Base-by-base conservation (phyloP, 1,140 invertebrate genomes). In the Apis dorsata region DNA sequence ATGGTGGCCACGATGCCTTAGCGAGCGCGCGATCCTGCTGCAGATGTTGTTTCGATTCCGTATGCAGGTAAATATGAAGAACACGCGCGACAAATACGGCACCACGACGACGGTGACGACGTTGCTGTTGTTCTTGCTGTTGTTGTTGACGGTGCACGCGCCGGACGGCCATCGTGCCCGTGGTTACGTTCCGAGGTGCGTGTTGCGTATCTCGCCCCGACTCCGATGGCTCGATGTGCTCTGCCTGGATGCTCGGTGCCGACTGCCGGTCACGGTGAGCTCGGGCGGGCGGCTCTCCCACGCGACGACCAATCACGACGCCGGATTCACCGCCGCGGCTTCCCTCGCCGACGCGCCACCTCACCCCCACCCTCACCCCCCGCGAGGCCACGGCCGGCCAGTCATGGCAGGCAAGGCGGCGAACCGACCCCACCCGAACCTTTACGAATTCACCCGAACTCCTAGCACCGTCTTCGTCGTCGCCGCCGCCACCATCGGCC, bases 251-350 rank as follows among this genome's bases (percentile, higher is more conserved):
- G 92, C 92, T 92, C 93, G 91, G 89, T 88, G 89, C 89, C 90
- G 91, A 93, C 92, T 93, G 93, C 86, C 90, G 90, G 88, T 87
- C 80, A 87, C 88, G 78, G 88, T 81, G 83, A 86, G 86, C 90
- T 90, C 92, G 90, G 89, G 91, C 92, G 92, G 92, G 92, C 91
- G 92, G 92, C 92, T 93, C 93, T 93, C 93, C 93, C 92, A 93
- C 93, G 92, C 92, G 89, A 79, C 90, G 88, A 92, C 93, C 92
- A 93, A 93, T 94, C 93, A 90, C 90, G 81, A 84, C 85, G 73
- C 74, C 81, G 86, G 81, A 90, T 90, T 91, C 83, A 73, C 83
- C 85, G 88, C 90, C 83, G 72, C 89, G 70, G 87, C 85, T 85
- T 86, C 90, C 85, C 88, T 88, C 86, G 72, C 81, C 82, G 82